Base-by-base conservation (phyloP, 2,113 vertebrate genomes). In the Eolophus roseicapilla region DNA sequence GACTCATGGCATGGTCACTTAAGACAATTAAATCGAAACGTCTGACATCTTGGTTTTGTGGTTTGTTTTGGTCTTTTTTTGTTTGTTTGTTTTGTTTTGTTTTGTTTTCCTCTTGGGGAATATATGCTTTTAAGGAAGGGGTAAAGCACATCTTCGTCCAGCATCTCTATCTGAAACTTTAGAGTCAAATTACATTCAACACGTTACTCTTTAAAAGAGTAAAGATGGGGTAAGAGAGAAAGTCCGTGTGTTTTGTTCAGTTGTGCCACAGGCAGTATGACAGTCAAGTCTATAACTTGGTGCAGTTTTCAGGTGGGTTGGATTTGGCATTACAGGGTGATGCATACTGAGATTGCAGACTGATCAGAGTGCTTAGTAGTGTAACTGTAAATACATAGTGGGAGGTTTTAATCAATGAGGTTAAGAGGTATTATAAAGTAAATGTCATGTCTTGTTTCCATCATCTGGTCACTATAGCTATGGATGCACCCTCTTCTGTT, bases 381-480 rank as follows among this genome's bases (percentile, higher is more conserved):
- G 7, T 65, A 24, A 10, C 17, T 65, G 3, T 64, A 41, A 64
- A 39, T 44, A 9, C 3, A 4, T 9, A 33, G 24, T 11, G 24
- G 6, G 33, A 57, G 10, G 20, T 27, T 70, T 88, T 81, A 77
- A 28, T 69, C 63, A 13, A 0, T 21, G 41, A 41, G 12, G 8
- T 33, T 69, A 13, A 65, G 57, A 46, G 17, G 15, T 35, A 0
- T n/a, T 46, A 2, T 6, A 78, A 39, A 41, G 1, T 43, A 47
- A 33, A 8, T 35, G 28, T 20, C 12, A 0, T 10, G 21, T 29
- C 21, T 31, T 20, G 9, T 78, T 65, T 41, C 44, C 4, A 0
- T 73, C 17, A 35, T 50, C 47, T 33, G 24, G 18, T 9, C 3
- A 0, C 20, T 47, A 0, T 28, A 60, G n/a, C 31, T 76, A 0